Evolutionary conservation across 2,797 vertebrate species (phyloP).

Genomic region (Allobates femoralis): DNA sequence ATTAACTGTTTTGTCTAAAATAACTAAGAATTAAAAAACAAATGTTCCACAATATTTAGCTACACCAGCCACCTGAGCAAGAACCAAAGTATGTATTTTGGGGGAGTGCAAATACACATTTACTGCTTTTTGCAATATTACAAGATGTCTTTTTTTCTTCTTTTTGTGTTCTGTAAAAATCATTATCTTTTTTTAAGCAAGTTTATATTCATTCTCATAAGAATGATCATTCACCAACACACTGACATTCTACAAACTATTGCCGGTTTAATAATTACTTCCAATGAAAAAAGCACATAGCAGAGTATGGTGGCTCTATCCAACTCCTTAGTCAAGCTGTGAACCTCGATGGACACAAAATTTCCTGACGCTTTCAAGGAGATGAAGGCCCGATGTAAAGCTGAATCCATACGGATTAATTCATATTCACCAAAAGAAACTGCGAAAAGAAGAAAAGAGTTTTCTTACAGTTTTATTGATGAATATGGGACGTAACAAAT

Average conservation of each 20-base stretch:
- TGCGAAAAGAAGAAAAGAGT: constrained; percentile 60
- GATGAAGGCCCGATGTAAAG: constrained; percentile 61
- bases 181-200: constrained; percentile 47
- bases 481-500: constrained; percentile 54
- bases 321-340: constrained; percentile 62
- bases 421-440: constrained; percentile 64
- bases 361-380: constrained; percentile 62
- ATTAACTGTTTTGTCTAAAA: constrained; percentile 31
- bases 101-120: constrained; percentile 44
- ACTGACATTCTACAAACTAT: constrained; percentile 63
- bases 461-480: constrained; percentile 63
- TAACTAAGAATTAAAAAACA: background rate
- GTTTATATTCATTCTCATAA: constrained; percentile 57
- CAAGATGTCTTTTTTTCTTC: constrained; percentile 10
- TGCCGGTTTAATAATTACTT: constrained; percentile 61
- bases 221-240: constrained; percentile 61
- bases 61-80: constrained; percentile 32
- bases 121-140: constrained; percentile 25
- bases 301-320: constrained; percentile 57
- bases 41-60: constrained; percentile 16
- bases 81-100: constrained; percentile 24
- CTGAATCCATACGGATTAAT: constrained; percentile 59
- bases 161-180: constrained; percentile 18
- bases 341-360: constrained; percentile 58
- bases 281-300: constrained; percentile 63